Percentiles rank a stretch among this genome's conserved stretches.
Evolutionary conservation across 2,888 invertebrate species (phyloP).

Genomic region (Portevinia maculata): DNA sequence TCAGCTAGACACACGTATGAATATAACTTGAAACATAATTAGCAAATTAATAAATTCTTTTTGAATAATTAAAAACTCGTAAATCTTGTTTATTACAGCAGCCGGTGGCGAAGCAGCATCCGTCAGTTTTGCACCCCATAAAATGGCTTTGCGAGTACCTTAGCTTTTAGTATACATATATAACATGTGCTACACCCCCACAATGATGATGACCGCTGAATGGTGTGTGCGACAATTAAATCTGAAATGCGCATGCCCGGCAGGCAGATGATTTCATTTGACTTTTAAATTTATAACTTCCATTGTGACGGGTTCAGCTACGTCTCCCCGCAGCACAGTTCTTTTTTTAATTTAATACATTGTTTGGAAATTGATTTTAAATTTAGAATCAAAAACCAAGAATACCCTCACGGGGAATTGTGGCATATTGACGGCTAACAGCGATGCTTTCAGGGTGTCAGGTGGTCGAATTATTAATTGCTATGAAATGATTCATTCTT

Average conservation of each 20-base stretch:
- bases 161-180: background rate
- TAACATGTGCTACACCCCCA: conserved; percentile 19
- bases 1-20: conserved; percentile 7
- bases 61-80: conserved; percentile 50
- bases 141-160: conserved; percentile 7
- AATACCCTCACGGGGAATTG: background rate
- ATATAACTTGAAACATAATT: conserved; percentile 52
- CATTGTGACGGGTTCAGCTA: background rate
- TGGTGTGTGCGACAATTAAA: conserved; percentile 10
- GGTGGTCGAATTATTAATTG: conserved; percentile 53
- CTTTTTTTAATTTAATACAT: conserved; percentile 51
- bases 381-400: conserved; percentile 34
- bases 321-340: background rate
- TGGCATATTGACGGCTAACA: conserved; percentile 26
- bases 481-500: conserved; percentile 44
- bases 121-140: conserved; percentile 22
- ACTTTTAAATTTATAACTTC: conserved; percentile 43
- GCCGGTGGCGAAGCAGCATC: background rate
- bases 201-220: background rate
- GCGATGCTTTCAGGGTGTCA: conserved; percentile 45
- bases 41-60: conserved; percentile 54
- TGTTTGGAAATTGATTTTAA: conserved; percentile 57
- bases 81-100: conserved; percentile 29
- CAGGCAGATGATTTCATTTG: too few relatives aligned
- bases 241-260: conserved; percentile 19